Base-by-base conservation (phyloP, 2,888 invertebrate genomes). In the Dicycla oo region DNA sequence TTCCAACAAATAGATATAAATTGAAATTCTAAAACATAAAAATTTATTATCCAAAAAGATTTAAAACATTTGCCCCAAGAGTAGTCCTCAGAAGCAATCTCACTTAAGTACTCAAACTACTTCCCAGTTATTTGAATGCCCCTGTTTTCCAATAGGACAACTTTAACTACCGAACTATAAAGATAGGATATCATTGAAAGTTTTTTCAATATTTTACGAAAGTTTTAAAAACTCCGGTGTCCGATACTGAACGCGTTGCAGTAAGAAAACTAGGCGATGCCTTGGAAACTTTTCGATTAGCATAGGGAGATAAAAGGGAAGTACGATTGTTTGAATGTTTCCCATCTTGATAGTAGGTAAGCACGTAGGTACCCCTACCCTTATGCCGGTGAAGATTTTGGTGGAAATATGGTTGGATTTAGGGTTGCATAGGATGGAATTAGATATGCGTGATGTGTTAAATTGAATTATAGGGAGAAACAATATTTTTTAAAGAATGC, bases 261-360 rank as follows among this genome's bases (percentile, higher is more conserved):
- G 73, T 62, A 80, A 80, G 85, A 67, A 80, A 67, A 86, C 84
- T 85, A 78, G 80, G 80, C 70, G 77, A 82, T 77, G 67, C 71
- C 72, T 68, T 82, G 84, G 63, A 78, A 83, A 88, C 86, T 88
- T 89, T 89, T 86, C 88, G 86, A 89, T 91, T 91, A 90, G 88
- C 89, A 86, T 89, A 88, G 82, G 82, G 79, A 88, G 88, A 90
- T 91, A 90, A 90, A 89, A 89, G 85, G 80, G 84, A 87, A 73
- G 85, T 85, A 80, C 75, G 77, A 86, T 83, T 82, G 71, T 77
- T 74, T 82, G 78, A 75, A 75, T 80, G 73, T 81, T 78, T 67
- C 57, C 62, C 69, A 82, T 64, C 54, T 78, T 66, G 63, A 73
- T 58, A 78, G 15, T 40, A 45, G 20, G 26, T 5, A 26, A 0